Evolutionary conservation across 2,888 invertebrate genomes (phyloP).

Genomic region (Heliconius erato): DNA sequence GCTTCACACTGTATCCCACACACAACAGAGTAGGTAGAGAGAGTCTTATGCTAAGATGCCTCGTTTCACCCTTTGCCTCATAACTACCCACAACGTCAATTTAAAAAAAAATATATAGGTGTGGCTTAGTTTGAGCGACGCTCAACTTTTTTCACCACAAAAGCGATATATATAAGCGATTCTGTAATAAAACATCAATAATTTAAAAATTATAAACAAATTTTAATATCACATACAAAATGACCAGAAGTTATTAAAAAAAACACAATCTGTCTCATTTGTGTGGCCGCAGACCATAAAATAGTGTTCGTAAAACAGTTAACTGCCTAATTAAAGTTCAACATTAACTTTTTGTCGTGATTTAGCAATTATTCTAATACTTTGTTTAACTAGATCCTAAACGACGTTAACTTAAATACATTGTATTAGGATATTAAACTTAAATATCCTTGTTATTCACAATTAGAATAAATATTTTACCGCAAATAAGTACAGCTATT

Average conservation of each 20-base stretch:
- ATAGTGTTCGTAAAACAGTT: constrained; percentile 71
- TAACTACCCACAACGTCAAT: too few species aligned
- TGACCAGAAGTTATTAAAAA: constrained; percentile 7
- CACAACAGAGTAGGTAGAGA: too few species aligned
- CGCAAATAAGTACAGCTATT: constrained; percentile 15
- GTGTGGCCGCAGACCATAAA: constrained; percentile 77
- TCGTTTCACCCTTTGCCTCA: too few species aligned
- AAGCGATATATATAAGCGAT: too few species aligned
- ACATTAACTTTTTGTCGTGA: constrained; percentile 61
- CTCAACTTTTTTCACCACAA: too few species aligned
- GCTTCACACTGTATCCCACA: too few species aligned
- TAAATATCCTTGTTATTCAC: constrained; percentile 31
- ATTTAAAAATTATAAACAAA: not conserved
- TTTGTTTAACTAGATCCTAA: constrained; percentile 55
- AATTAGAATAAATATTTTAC: constrained; percentile 32
- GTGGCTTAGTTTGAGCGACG: too few species aligned
- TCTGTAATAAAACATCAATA: not conserved
- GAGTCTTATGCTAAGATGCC: too few species aligned
- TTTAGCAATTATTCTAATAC: constrained; percentile 54
- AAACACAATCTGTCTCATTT: constrained; percentile 62
- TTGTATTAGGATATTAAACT: constrained; percentile 34
- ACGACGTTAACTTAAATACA: constrained; percentile 35
- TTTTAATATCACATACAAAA: not conserved
- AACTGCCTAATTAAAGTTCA: constrained; percentile 67
- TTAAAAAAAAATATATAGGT: too few species aligned